Evolutionary conservation across 2,797 vertebrate species (phyloP), one percentile per base, ranked within the genome.

Genomic region (Falco rusticolus): DNA sequence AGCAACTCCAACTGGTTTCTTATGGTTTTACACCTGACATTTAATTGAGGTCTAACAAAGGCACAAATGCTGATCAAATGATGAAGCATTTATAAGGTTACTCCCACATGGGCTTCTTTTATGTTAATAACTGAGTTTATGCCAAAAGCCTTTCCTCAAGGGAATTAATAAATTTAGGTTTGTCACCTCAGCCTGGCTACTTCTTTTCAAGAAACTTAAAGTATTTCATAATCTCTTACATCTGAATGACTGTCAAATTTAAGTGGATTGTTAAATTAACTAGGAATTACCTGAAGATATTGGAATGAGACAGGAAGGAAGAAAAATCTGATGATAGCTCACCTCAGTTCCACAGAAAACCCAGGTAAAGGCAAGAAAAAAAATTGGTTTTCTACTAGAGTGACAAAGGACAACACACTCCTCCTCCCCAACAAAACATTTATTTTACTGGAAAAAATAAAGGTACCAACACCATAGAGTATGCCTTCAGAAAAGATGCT

Each of bases 31-130:
- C 20, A 91, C 16, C 69, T 91, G 79, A 94, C 72, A 93, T 81
- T 91, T 94, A 91, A 64, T 93, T 74, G 91, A 89, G 29, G 64
- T 76, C 45, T 95, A 90, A 92, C 22, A 16, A 92, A 95, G 56
- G 59, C 66, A 91, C 39, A 88, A 94, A 90, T 76, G 86, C 65
- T 57, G 85, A 88, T 78, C 61, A 90, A 94, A 86, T 54, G 50
- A 34, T 91, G 88, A 95, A 72, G 88, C 41, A 84, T 91, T 93
- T 94, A 81, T 71, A 93, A 89, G 74, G 83, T 95, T 81, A 89
- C 80, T 94, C 70, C 59, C 83, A 84, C n/a, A 43, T 21, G 56
- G 41, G 50, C 45, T 94, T 93, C 69, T 84, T 69, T 84, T 65
- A 86, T 37, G 57, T 64, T 93, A 91, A 81, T 63, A 93, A 86